Conservation (phyloP, 2,888 invertebrate species). For the Temnothorax ravouxi region DNA sequence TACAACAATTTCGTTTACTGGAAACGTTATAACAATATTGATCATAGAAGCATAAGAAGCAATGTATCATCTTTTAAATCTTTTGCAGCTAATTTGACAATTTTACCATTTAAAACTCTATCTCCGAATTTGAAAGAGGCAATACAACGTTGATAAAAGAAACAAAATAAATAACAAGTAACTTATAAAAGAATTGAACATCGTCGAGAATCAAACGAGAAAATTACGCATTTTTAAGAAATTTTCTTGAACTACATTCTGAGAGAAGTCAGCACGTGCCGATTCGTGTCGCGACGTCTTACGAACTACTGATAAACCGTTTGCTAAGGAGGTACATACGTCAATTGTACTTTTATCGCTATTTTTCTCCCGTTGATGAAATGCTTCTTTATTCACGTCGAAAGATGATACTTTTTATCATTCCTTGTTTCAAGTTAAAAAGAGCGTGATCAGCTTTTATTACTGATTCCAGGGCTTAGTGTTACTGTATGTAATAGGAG, state of each 20-base stretch:
- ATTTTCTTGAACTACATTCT: neutral
- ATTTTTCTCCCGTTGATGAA: neutral
- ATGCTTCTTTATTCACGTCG: neutral
- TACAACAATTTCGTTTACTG: neutral
- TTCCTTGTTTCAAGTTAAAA: neutral
- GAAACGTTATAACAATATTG: neutral
- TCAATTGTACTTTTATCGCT: neutral
- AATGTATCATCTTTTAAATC: neutral
- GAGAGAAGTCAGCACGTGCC: neutral
- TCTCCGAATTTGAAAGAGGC: neutral
- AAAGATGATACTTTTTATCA: neutral
- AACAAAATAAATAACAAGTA: no score
- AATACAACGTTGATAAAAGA: neutral
- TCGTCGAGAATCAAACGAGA: no score
- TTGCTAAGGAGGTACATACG: constrained; percentile 21
- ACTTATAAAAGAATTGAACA: no score
- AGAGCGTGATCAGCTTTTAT: neutral
- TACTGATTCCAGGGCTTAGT: neutral
- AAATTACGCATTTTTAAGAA: neutral
- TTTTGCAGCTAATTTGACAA: neutral
- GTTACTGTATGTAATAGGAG: neutral
- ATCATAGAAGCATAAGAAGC: neutral
- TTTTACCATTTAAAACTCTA: neutral
- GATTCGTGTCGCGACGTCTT: neutral
- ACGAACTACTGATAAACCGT: neutral